Percentiles rank a stretch among this genome's conserved stretches.
These are phyloP conservation scores for Stenurella melanura DNA, from an alignment of 2,888 invertebrate species.

Conservation along the genomic window DNA sequence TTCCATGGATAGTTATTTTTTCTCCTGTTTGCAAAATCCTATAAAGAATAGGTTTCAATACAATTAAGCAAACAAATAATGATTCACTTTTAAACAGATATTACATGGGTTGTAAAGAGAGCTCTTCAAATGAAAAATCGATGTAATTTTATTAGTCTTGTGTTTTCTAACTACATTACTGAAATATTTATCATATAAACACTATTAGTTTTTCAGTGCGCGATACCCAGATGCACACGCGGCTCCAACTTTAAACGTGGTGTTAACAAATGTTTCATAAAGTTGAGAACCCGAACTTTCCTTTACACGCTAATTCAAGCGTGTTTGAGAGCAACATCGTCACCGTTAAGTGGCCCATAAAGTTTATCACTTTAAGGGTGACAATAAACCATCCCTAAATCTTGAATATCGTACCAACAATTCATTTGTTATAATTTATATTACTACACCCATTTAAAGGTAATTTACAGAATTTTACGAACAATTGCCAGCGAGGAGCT, in stretches of 20 bases:
- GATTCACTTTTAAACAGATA: no score
- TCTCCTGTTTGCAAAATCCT: no score
- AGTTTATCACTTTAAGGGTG: constrained; percentile 55
- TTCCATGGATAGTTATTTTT: no score
- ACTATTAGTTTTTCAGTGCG: no score
- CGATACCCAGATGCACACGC: not conserved
- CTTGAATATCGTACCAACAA: constrained; percentile 32
- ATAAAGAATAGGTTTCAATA: no score
- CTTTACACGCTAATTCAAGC: constrained; percentile 49
- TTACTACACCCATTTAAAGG: constrained; percentile 19
- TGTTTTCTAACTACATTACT: no score
- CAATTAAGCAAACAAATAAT: no score
- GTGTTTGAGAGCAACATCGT: constrained; percentile 47
- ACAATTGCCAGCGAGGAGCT: no score
- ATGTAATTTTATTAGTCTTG: no score
- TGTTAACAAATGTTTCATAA: constrained; percentile 52
- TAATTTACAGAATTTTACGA: not conserved
- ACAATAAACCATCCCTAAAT: constrained; percentile 38
- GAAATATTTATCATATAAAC: no score
- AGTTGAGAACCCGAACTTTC: constrained; percentile 47
- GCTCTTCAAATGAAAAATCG: no score
- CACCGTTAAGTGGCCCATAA: constrained; percentile 58
- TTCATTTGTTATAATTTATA: constrained; percentile 35
- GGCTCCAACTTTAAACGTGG: constrained; percentile 37
- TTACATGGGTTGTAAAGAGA: no score